Base-by-base conservation (phyloP, 2,113 vertebrate genomes). In the Hippoglossus stenolepis region DNA sequence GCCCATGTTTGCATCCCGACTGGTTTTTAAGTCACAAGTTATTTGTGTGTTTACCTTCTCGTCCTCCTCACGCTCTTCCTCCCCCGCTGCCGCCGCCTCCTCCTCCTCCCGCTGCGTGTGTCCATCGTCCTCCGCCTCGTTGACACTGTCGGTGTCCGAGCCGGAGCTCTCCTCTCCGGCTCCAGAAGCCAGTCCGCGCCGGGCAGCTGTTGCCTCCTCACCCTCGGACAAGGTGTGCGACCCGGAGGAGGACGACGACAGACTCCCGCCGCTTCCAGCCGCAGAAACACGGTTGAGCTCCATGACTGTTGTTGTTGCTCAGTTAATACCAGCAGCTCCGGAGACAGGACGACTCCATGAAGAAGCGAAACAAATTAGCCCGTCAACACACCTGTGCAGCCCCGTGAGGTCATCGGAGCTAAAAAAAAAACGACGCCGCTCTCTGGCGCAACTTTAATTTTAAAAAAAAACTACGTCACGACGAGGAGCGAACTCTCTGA, bases 31-130 rank as follows among this genome's bases (percentile, higher is more conserved):
- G 23, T 58, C 54, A 57, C 49, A 57, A 24, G 11, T 1, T 24
- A 8, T 43, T 10, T 9, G n/a, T 47, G 23, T 74, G 59, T 81
- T 88, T 91, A 91, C 91, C 89, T 88, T 92, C 28, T 93, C 90
- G 59, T 90, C 82, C n/a, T 85, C 73, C 31, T 61, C 17, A 54
- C 51, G 10, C 0, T 83, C 90, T 15, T 65, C 87, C 14, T 77
- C 70, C 17, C 10, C 70, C 4, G 71, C 5, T 0, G 71, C 5
- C 0, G 70, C 49, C 47, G 80, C 72, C 28, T 58, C 13, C 24
- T 74, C 67, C 21, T 58, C 59, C 7, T 45, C 40, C 12, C 15
- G 14, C 38, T 4, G n/a, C 2, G 54, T 5, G 0, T 65, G 17
- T 13, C 40, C 14, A 1, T 40, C 24, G 6, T 66, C 79, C 51